Percentiles rank a stretch among this genome's conserved stretches.
These are phyloP conservation scores for Tachyglossus aculeatus DNA, from an alignment of 2,797 vertebrate species.

Conservation along the genomic window DNA sequence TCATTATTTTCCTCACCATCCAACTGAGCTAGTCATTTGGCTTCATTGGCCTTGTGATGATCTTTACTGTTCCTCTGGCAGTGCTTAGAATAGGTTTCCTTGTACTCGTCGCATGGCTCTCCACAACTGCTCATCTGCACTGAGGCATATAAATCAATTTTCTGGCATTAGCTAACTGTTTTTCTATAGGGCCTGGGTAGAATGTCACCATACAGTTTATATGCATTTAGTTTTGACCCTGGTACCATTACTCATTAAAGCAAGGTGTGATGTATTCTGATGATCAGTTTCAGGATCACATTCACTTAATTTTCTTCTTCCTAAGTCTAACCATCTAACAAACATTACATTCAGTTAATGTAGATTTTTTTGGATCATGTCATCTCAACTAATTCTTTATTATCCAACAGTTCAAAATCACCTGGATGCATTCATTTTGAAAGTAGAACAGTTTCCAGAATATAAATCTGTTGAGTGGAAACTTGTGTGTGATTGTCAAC, in stretches of 20 bases:
- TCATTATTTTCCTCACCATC: slow-evolving; percentile 53
- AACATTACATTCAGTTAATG: too few species aligned
- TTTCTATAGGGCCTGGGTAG: neutral
- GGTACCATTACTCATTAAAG: neutral
- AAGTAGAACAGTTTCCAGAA: too few species aligned
- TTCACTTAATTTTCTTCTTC: too few species aligned
- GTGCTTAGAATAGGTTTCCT: neutral
- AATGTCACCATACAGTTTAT: neutral
- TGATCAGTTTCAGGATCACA: too few species aligned
- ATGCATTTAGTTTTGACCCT: neutral
- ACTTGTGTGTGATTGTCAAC: too few species aligned
- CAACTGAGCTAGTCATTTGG: slow-evolving; percentile 32
- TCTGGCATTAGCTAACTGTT: neutral
- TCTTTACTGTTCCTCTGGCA: slow-evolving; percentile 23
- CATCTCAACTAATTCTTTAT: too few species aligned
- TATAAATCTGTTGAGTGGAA: too few species aligned
- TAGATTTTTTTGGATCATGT: too few species aligned
- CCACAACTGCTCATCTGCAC: neutral
- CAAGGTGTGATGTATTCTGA: neutral
- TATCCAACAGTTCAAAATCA: too few species aligned
- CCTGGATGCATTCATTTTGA: too few species aligned
- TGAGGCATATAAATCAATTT: neutral
- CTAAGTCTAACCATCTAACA: too few species aligned
- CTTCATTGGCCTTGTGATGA: slow-evolving; percentile 29
- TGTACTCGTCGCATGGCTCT: neutral